These are phyloP conservation scores for Cyprinus carpio DNA, from an alignment of 2,113 vertebrate genomes.

Conservation along the genomic window DNA sequence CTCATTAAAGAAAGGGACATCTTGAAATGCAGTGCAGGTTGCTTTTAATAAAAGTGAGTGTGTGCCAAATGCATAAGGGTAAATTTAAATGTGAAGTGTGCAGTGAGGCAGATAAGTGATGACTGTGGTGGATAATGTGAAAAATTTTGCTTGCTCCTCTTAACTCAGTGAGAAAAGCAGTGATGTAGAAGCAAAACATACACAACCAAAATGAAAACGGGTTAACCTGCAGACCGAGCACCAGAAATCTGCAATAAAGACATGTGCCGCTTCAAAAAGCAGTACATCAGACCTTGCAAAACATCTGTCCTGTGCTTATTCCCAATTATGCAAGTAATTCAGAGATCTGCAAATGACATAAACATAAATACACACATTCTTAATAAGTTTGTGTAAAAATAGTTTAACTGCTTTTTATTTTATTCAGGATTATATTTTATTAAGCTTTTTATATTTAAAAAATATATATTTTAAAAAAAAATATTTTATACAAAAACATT, in stretches of 20 bases:
- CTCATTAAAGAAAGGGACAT: background rate
- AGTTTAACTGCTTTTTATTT: background rate
- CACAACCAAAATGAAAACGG: background rate
- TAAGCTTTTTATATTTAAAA: too few relatives aligned
- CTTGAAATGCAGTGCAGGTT: background rate
- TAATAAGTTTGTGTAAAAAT: background rate
- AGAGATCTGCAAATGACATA: background rate
- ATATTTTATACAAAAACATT: too few relatives aligned
- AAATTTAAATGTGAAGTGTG: background rate
- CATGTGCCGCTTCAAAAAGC: background rate
- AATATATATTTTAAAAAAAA: too few relatives aligned
- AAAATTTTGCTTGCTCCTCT: background rate
- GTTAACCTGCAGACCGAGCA: background rate
- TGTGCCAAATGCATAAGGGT: background rate
- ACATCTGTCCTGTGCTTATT: background rate
- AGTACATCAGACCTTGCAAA: background rate
- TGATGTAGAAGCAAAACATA: background rate
- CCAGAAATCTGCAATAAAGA: background rate
- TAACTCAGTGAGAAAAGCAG: too few relatives aligned
- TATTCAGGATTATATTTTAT: background rate
- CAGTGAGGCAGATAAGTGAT: constrained; percentile 1
- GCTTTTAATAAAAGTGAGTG: background rate
- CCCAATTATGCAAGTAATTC: background rate
- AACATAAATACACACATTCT: background rate
- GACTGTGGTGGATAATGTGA: background rate